Evolutionary conservation across 2,113 vertebrate species (phyloP).

Genomic region (Phaethon lepturus): DNA sequence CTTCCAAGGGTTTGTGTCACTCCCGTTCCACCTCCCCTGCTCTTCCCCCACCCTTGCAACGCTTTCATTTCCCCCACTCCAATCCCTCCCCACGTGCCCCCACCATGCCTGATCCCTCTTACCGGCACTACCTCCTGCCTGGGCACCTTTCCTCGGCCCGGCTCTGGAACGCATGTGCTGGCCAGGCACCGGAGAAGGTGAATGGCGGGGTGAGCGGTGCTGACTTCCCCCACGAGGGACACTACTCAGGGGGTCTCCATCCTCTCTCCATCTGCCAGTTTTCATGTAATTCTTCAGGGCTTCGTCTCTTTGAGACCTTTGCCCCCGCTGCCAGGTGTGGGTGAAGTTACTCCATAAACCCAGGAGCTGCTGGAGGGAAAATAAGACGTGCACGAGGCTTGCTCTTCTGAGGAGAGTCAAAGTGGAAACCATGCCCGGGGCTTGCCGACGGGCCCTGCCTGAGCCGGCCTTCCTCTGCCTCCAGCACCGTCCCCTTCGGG

Average conservation of each 20-base stretch:
- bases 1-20: background rate
- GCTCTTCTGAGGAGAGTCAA: background rate
- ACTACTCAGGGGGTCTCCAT: accelerated
- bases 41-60: background rate
- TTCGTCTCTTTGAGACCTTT: background rate
- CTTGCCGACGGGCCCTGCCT: accelerated
- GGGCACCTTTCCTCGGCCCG: background rate
- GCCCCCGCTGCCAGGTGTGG: accelerated
- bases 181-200: accelerated
- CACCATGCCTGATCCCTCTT: background rate
- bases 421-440: accelerated
- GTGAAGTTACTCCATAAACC: background rate
- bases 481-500: accelerated
- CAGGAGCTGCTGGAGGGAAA: background rate
- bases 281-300: background rate
- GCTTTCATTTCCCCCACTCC: background rate
- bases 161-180: accelerated
- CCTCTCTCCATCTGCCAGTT: background rate
- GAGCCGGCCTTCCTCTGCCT: background rate
- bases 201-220: accelerated
- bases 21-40: background rate
- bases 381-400: background rate
- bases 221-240: accelerated
- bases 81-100: accelerated
- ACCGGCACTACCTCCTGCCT: background rate